Percentiles rank a stretch among this genome's conserved stretches.
Evolutionary conservation across 2,888 invertebrate genomes (phyloP).

Genomic region (Cryptocephalus primarius): DNA sequence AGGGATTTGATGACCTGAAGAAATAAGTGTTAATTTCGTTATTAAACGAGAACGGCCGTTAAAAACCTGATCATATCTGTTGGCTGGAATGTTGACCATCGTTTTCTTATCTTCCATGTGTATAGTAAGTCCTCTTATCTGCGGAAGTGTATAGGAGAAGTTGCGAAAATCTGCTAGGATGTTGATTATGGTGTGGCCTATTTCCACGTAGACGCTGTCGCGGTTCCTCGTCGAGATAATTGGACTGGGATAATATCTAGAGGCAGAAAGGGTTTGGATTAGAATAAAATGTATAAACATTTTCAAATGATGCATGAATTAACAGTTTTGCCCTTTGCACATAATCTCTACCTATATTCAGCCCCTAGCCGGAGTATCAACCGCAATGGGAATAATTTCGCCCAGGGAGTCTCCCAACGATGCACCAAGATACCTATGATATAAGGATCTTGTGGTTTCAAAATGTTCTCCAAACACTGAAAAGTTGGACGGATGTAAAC

Average conservation of each 20-base stretch:
- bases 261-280: background rate
- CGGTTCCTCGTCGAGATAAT: slow-evolving; percentile 65
- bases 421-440: slow-evolving; percentile 70
- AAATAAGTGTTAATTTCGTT: background rate
- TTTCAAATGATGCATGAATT: too few species aligned
- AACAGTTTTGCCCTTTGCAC: too few species aligned
- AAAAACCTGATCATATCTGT: slow-evolving; percentile 54
- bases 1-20: slow-evolving; percentile 59
- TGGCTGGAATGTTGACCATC: slow-evolving; percentile 62
- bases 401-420: slow-evolving; percentile 70
- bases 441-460: slow-evolving; percentile 62
- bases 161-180: slow-evolving; percentile 76
- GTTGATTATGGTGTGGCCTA: slow-evolving; percentile 82
- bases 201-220: slow-evolving; percentile 72
- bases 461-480: slow-evolving; percentile 68
- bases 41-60: background rate
- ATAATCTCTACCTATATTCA: slow-evolving; percentile 48
- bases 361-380: slow-evolving; percentile 70
- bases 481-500: slow-evolving; percentile 70
- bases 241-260: slow-evolving; percentile 68
- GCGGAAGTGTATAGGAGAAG: slow-evolving; percentile 68
- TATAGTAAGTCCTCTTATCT: slow-evolving; percentile 64
- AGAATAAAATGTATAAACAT: too few species aligned
- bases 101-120: slow-evolving; percentile 76
- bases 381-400: slow-evolving; percentile 65